Evolutionary conservation across 2,888 invertebrate genomes (phyloP), one percentile per base, ranked within the genome.

Genomic region (Cephus sareptanus): DNA sequence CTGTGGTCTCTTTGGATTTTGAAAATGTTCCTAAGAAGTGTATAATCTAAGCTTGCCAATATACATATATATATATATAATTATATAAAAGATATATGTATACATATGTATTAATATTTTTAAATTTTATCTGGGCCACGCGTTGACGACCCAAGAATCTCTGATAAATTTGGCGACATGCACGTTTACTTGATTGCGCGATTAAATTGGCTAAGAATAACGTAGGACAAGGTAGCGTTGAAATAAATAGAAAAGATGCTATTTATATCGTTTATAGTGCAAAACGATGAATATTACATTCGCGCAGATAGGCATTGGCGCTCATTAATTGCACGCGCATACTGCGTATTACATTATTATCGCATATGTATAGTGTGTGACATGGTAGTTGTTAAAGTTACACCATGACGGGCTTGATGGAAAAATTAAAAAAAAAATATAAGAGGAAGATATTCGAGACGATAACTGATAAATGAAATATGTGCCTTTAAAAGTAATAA

Each of bases 401-500:
- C 74, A 76, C 40, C 73, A 56, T 68, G 33, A 69, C 13, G 73
- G 37, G 76, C 74, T 73, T 76, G 79, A 69, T 73, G 69, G 34
- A 76, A 74, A 34, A 76, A 71, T 69, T 69, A 40, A 40, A 15
- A 73, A 30, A 73, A 15, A 56, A 56, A 56, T 56, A 23, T 56
- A 56, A 56, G 56, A 56, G 56, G 56, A 56, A 56, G 56, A 56
- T 56, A 56, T 23, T 56, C 9, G 56, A 56, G 56, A 56, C 23
- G 71, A 73, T 73, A 74, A 77, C 56, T 73, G 76, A 78, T 80
- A 81, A 80, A 81, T 77, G 82, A 90, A 90, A 89, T 84, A 90
- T 89, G 91, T 91, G 91, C 91, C 91, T 91, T 91, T 88, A 84
- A 87, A 89, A 90, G 87, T 90, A 90, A 89, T 90, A 90, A 91